Conservation (phyloP, 1,140 invertebrate genomes). For the Cydia fagiglandana region DNA sequence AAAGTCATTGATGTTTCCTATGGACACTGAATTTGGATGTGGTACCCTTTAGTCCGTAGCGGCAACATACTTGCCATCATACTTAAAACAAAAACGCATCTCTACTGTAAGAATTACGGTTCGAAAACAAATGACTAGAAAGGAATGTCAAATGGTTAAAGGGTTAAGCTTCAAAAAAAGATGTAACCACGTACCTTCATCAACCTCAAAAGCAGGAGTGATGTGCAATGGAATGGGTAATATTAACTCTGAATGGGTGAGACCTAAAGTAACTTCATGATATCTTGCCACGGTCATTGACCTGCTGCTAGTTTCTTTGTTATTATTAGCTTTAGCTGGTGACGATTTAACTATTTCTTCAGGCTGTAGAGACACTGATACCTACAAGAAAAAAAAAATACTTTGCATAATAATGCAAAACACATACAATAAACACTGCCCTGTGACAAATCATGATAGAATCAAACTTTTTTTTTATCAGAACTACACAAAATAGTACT, state of each 20-base stretch:
- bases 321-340: conserved; percentile 67
- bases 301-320: conserved; percentile 66
- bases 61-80: too few species aligned
- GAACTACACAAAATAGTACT: too few species aligned
- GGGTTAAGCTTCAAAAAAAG: conserved; percentile 23
- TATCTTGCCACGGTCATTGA: conserved; percentile 88
- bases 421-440: not conserved
- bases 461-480: too few species aligned
- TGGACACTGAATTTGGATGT: too few species aligned
- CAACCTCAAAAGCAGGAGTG: conserved; percentile 94
- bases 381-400: conserved; percentile 74
- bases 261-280: conserved; percentile 95
- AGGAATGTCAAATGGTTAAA: too few species aligned
- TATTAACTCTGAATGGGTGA: conserved; percentile 92
- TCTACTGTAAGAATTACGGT: too few species aligned
- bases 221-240: conserved; percentile 96
- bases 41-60: too few species aligned
- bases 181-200: conserved; percentile 82
- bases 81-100: too few species aligned
- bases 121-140: too few species aligned
- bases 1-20: not conserved
- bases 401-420: not conserved
- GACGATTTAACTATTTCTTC: conserved; percentile 86
- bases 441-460: not conserved
- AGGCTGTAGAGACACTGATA: conserved; percentile 91